These are phyloP conservation scores for Laothoe populi DNA, from an alignment of 2,888 invertebrate species.

Conservation along the genomic window DNA sequence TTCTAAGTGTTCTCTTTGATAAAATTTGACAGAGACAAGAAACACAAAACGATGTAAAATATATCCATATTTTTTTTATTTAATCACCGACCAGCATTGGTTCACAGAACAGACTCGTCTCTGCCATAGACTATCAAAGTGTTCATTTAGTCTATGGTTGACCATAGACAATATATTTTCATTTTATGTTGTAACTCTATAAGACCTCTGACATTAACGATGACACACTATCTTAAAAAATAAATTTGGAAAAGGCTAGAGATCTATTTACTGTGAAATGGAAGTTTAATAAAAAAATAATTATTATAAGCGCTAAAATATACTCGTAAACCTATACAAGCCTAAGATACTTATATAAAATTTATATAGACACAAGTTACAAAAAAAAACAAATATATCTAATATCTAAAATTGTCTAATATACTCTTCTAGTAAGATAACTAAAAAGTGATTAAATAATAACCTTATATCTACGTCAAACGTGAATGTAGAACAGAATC, in stretches of 20 bases:
- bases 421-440: conserved; percentile 32
- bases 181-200: conserved; percentile 41
- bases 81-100: neutral
- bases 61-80: neutral
- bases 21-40: conserved; percentile 21
- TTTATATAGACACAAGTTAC: conserved; percentile 54
- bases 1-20: conserved; percentile 24
- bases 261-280: conserved; percentile 67
- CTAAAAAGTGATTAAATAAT: conserved; percentile 34
- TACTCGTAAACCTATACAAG: conserved; percentile 56
- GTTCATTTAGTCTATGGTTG: conserved; percentile 62
- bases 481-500: conserved; percentile 31
- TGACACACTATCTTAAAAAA: conserved; percentile 45
- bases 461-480: conserved; percentile 45
- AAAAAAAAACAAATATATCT: conserved; percentile 34
- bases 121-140: conserved; percentile 24
- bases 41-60: conserved; percentile 2
- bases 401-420: conserved; percentile 36
- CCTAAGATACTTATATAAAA: conserved; percentile 57
- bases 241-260: conserved; percentile 67
- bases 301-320: conserved; percentile 43
- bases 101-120: conserved; percentile 10
- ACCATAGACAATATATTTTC: conserved; percentile 74
- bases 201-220: conserved; percentile 37
- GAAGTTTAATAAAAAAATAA: conserved; percentile 57